Evolutionary conservation across 1,140 invertebrate genomes (phyloP), one percentile per base, ranked within the genome.

Genomic region (Dreissena rostriformis): DNA sequence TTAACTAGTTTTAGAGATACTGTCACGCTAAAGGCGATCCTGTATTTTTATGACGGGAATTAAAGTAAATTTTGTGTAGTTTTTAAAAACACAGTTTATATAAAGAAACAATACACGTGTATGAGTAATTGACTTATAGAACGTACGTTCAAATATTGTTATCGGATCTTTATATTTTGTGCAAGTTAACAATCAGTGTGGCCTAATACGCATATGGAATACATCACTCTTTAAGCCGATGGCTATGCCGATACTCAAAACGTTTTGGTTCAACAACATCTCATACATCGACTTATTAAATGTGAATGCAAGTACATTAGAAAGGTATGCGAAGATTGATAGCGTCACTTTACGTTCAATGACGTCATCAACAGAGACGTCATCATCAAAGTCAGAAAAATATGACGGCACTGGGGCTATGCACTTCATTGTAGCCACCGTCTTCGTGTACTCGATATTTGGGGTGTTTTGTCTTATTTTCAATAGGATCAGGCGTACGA

Each of bases 321-420:
- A 57, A 57, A n/a, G 53, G 6, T 51, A 14, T 51, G 72, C 12
- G 19, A 14, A 28, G 5, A 61, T 57, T 74, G 19, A 55, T 17
- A 57, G 52, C 14, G 52, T 8, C 24, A 22, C 2, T 55, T 14
- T 57, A 12, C 19, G 61, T 61, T 4, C 4, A 8, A 28, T 26
- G 19, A 12, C 14, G 17, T 28, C 15, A 17, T 57, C 8, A 0
- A 28, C 49, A 19, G 72, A 74, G 8, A 53, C 52, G 29, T 28
- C 24, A 14, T 29, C 74, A n/a, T 15, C 49, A 6, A 28, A 53
- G 22, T 19, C 29, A 19, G 51, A 68, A 19, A n/a, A n/a, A 14
- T 79, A 79, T 39, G 79, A 81, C 39, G n/a, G 24, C 55, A 29
- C 17, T 22, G 79, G 79, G n/a, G 79, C 79, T 12, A 72, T 81